Conservation (phyloP, 2,888 invertebrate genomes). For the Villa cingulata region DNA sequence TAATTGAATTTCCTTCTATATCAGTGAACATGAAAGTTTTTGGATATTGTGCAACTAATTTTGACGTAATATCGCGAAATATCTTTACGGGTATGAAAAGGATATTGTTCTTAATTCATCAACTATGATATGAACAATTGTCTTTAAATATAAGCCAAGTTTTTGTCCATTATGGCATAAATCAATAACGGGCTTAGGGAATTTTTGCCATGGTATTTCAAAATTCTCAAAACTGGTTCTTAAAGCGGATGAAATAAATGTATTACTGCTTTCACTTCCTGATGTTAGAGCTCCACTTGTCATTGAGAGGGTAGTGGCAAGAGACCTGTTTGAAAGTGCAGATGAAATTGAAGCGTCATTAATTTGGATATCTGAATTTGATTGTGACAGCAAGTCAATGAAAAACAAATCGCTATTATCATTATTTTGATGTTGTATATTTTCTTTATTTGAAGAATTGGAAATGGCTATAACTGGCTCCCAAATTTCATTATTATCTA, state of each 20-base stretch:
- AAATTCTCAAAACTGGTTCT: not conserved
- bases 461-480: not conserved
- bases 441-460: too few relatives aligned
- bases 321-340: too few relatives aligned
- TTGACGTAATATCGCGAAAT: not conserved
- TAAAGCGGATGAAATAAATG: too few relatives aligned
- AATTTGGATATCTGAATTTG: too few relatives aligned
- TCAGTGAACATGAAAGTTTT: not conserved
- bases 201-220: slow-evolving; percentile 2
- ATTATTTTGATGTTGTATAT: too few relatives aligned
- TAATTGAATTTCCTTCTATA: not conserved
- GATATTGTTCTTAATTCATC: slow-evolving; percentile 1
- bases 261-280: too few relatives aligned
- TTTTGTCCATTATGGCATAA: not conserved
- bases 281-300: too few relatives aligned
- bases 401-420: too few relatives aligned
- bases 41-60: not conserved
- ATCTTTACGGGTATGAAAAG: not conserved
- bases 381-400: too few relatives aligned
- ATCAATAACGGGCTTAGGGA: not conserved
- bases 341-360: too few relatives aligned
- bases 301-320: too few relatives aligned
- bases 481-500: not conserved
- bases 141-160: not conserved
- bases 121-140: slow-evolving; percentile 1